Evolutionary conservation across 1,140 invertebrate species (phyloP), one percentile per base, ranked within the genome.

Genomic region (Sarcophaga peregrina): DNA sequence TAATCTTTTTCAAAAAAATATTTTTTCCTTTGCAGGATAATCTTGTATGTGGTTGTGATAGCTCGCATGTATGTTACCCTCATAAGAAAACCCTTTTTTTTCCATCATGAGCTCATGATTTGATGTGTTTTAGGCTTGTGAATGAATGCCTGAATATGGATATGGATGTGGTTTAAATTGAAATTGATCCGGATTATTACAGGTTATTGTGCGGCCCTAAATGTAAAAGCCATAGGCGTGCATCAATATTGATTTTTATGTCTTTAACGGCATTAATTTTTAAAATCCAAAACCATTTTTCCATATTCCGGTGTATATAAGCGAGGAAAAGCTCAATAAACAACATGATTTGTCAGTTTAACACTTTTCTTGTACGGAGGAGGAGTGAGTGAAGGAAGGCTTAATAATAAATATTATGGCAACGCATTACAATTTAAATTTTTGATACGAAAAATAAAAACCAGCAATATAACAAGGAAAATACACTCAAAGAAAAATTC

Each of bases 281-380:
- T 68, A 68, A 68, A 20, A 46, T 46, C 3, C 74, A 68, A 20
- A 46, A 75, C 8, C 74, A 15, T 75, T 75, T 75, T 75, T 37
- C 11, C n/a, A 1, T 58, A 58, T 58, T 13, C 25, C 25, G 1
- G 25, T 37, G 1, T 13, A 47, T 62, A 13, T 15, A 3, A n/a
- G n/a, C 20, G 80, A 8, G 75, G 58, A 78, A 50, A 80, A 48
- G 68, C 73, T 85, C 83, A 87, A 89, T 89, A 89, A 89, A 85
- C 83, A 84, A 85, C 86, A 87, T 88, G 88, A 89, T 89, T 89
- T 89, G 87, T 89, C 88, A 89, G 88, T 84, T 89, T 89, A 87
- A 87, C 88, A 89, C 84, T 72, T 84, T 68, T 37, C 1, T 37
- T 37, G 1, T 4, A 37, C 25, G 25, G 1, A 2, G 25, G 25